Percentiles rank a stretch among this genome's conserved stretches.
Evolutionary conservation across 2,797 vertebrate genomes (phyloP).

Genomic region (Dipus sagitta): DNA sequence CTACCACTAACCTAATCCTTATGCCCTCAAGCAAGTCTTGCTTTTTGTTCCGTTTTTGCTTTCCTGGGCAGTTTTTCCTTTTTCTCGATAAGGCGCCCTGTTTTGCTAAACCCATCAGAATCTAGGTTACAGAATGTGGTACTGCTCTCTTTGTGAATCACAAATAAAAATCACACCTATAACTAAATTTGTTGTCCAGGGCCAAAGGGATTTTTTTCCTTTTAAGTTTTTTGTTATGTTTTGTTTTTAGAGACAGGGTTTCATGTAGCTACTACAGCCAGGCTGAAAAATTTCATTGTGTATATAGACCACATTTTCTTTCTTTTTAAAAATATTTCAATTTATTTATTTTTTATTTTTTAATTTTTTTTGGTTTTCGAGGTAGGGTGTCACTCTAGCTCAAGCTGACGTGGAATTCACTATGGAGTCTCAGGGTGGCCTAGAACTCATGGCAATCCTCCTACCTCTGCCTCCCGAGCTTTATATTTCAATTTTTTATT

Average conservation of each 20-base stretch:
- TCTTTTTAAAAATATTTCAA: too few relatives aligned
- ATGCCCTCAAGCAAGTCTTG: background rate
- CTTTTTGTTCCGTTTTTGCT: background rate
- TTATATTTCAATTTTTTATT: too few relatives aligned
- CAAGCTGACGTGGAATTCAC: too few relatives aligned
- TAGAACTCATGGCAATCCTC: too few relatives aligned
- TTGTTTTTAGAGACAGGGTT: background rate
- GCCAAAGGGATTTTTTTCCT: background rate
- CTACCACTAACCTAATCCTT: background rate
- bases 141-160: background rate
- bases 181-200: background rate
- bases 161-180: background rate
- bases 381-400: too few relatives aligned
- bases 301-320: background rate
- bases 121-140: background rate
- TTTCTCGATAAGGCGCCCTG: background rate
- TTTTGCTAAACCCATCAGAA: background rate
- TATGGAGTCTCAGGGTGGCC: too few relatives aligned
- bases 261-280: background rate
- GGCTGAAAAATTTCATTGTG: too few relatives aligned
- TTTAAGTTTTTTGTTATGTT: background rate
- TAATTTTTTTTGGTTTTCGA: too few relatives aligned
- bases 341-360: too few relatives aligned
- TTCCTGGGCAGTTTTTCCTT: background rate
- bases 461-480: too few relatives aligned